Evolutionary conservation across 53 echinoderm and acorn worm genomes (phyloP).

Genomic region (Apostichopus leukothele): DNA sequence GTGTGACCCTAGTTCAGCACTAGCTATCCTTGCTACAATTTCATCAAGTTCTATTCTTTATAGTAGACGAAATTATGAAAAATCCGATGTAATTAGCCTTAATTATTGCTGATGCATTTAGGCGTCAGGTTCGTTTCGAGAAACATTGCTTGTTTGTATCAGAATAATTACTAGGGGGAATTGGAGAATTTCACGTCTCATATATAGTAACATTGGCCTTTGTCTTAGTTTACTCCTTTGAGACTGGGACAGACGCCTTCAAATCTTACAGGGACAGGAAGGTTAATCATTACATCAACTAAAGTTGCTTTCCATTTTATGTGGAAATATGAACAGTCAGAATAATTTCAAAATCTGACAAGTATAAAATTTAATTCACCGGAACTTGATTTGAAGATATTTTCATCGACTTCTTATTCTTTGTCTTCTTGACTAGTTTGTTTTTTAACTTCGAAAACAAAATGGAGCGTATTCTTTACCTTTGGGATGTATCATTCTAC

Average conservation of each 20-base stretch:
- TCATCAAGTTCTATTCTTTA: no score
- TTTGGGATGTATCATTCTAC: background rate
- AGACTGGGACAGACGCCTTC: slow-evolving; percentile 20
- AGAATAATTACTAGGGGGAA: background rate
- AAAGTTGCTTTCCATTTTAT: background rate
- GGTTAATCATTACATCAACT: slow-evolving; percentile 1
- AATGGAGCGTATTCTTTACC: background rate
- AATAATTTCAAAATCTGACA: background rate
- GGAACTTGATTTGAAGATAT: background rate
- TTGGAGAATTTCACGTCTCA: background rate
- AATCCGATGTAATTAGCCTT: background rate
- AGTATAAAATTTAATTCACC: background rate
- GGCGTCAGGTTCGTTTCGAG: background rate
- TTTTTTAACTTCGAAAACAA: background rate
- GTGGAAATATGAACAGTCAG: background rate
- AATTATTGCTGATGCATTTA: background rate
- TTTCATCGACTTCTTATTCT: background rate
- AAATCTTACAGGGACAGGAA: background rate
- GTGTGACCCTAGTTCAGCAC: no score
- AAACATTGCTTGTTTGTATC: background rate
- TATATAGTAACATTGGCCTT: background rate
- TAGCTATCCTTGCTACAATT: no score
- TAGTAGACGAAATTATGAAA: background rate
- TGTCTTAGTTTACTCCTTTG: slow-evolving; percentile 20
- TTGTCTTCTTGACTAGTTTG: no score